Base-by-base conservation (phyloP, 2,888 invertebrate species). In the Hartigia nigra region DNA sequence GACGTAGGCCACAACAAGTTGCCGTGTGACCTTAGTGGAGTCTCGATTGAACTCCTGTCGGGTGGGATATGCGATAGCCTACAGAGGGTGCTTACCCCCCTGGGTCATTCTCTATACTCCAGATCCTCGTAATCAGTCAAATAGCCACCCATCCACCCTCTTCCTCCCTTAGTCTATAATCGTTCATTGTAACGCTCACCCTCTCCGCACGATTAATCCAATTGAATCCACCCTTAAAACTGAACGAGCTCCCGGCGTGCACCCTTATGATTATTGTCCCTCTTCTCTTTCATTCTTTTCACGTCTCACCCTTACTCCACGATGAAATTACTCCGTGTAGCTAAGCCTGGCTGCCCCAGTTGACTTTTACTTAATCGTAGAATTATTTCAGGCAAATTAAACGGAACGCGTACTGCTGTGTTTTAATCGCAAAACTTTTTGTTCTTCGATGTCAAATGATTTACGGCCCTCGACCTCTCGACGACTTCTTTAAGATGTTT, bases 11-110 rank as follows among this genome's bases (percentile, higher is more conserved):
- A 84, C 86, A 86, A 88, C 85, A 87, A 87, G 83, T 88, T 86
- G 84, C 85, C 84, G 80, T 82, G 82, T 82, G 85, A 82, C 85
- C 85, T 84, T 86, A 87, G 88, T 88, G 84, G 86, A 87, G 83
- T 88, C 86, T 87, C 86, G 86, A 88, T 88, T 86, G 82, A 85
- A 88, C 87, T 86, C 85, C 81, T 76, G 81, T 78, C 77, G 76
- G 75, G 77, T 39, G 78, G 78, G 69, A 70, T 55, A 69, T 23
- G n/a, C 5, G 69, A 55, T 76, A 32, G 79, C 39, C 74, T 74
- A 77, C 55, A 23, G 55, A 55, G 55, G 55, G 55, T 23, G 55
- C 23, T 9, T 55, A 3, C 23, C 55, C 55, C 55, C 55, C 55
- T 55, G 55, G 23, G 1, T 9, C 23, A 23, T 55, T 55, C 55